These are phyloP conservation scores for Asobara japonica DNA, from an alignment of 1,140 invertebrate species.

Conservation along the genomic window DNA sequence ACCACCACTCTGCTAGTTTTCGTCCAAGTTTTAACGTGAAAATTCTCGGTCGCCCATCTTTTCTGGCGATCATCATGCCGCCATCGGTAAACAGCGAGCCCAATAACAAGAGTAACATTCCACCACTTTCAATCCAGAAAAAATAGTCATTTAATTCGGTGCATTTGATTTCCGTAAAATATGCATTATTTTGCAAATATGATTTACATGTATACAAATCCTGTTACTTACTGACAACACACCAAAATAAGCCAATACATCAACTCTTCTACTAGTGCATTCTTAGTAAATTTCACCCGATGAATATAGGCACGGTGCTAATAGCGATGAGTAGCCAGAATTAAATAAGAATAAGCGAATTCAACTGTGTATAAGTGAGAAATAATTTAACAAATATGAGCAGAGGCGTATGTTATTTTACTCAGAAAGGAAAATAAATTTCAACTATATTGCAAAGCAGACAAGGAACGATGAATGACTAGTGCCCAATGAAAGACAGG, in stretches of 20 bases:
- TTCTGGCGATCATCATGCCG: too few relatives aligned
- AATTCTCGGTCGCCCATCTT: too few relatives aligned
- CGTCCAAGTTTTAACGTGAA: too few relatives aligned
- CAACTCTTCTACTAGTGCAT: background rate
- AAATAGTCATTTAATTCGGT: background rate
- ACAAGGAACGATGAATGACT: background rate
- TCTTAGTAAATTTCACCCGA: background rate
- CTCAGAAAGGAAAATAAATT: background rate
- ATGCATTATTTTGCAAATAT: conserved; percentile 7
- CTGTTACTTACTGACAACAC: conserved; percentile 30
- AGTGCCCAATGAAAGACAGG: background rate
- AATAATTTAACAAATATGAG: background rate
- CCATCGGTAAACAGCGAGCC: background rate
- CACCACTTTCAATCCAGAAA: background rate
- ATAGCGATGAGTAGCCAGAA: background rate
- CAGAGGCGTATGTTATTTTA: background rate
- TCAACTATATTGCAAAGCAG: background rate
- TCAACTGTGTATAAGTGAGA: too few relatives aligned
- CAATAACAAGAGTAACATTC: conserved; percentile 14
- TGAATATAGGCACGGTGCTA: conserved; percentile 5
- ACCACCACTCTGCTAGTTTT: too few relatives aligned
- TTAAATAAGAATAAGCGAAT: too few relatives aligned
- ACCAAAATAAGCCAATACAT: conserved; percentile 6
- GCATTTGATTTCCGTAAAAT: conserved; percentile 41
- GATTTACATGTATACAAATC: background rate